phyloP scores from a whole-genome alignment of 2,113 vertebrate species.

The Thryonomys swinderianus region DNA sequence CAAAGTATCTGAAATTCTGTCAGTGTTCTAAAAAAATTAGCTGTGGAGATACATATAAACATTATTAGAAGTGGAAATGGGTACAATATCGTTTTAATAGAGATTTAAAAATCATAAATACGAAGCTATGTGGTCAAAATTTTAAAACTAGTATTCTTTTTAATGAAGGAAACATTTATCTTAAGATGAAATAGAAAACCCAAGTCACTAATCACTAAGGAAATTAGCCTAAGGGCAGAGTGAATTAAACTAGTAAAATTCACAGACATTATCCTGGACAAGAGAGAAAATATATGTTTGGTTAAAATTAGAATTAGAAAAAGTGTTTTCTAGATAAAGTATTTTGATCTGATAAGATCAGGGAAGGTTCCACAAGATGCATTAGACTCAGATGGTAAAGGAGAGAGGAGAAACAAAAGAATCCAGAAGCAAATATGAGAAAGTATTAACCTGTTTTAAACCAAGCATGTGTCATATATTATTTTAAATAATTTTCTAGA shows the following conservation, averaged over 20 bases:
- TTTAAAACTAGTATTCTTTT: neutral
- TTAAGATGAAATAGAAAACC: constrained; percentile 16
- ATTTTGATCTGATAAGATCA: neutral
- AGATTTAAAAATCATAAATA: constrained; percentile 33
- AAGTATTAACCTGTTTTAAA: neutral
- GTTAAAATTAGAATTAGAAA: neutral
- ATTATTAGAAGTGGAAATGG: neutral
- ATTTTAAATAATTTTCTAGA: neutral
- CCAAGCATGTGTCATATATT: neutral
- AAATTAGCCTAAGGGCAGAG: neutral
- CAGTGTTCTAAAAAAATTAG: neutral
- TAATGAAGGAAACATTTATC: neutral
- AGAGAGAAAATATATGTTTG: neutral
- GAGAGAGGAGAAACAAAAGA: neutral
- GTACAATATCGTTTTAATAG: neutral
- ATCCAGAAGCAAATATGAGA: neutral
- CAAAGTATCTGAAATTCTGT: neutral
- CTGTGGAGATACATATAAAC: neutral
- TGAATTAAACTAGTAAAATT: neutral
- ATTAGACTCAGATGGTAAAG: neutral
- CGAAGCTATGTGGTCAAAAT: neutral
- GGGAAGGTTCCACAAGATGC: neutral
- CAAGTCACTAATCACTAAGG: neutral
- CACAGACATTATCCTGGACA: neutral
- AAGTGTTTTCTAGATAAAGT: neutral